A percentile compares a stretch with the other conserved stretches of the same genome.
phyloP scores from a whole-genome alignment of 2,888 invertebrate species.

The Sinopyrophorus schimmeli region DNA sequence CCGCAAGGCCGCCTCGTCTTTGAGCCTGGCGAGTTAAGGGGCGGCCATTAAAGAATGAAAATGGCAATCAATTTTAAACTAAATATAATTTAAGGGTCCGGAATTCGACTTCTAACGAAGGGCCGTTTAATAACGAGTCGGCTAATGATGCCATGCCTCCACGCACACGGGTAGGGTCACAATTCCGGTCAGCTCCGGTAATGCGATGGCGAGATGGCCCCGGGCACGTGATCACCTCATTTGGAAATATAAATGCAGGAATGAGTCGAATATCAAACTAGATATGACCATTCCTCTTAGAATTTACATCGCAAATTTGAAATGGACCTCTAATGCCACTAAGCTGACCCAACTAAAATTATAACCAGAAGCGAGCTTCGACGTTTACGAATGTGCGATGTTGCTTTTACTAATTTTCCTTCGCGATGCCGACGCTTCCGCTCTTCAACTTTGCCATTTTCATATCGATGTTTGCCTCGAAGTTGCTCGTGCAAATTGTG shows the following conservation, averaged over 20 bases:
- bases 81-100: slow-evolving; percentile 32
- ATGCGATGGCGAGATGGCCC: slow-evolving; percentile 39
- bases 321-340: slow-evolving; percentile 29
- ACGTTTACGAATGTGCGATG: slow-evolving; percentile 14
- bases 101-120: slow-evolving; percentile 31
- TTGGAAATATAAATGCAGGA: slow-evolving; percentile 38
- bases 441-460: no score
- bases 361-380: slow-evolving; percentile 15
- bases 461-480: no score
- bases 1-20: no score
- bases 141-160: slow-evolving; percentile 39
- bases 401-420: slow-evolving; percentile 5
- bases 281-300: slow-evolving; percentile 32
- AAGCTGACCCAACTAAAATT: slow-evolving; percentile 30
- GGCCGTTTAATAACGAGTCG: slow-evolving; percentile 35
- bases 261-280: slow-evolving; percentile 38
- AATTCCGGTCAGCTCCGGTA: slow-evolving; percentile 40
- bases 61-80: slow-evolving; percentile 30
- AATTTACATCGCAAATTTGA: slow-evolving; percentile 33
- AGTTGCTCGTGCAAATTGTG: no score
- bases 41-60: slow-evolving; percentile 22
- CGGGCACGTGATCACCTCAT: slow-evolving; percentile 40
- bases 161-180: slow-evolving; percentile 35
- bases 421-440: background rate
- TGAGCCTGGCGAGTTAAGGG: no score